A percentile compares a stretch with the other conserved stretches of the same genome.
phyloP scores from a whole-genome alignment of 2,888 invertebrate genomes.

The Lottia scabra region DNA sequence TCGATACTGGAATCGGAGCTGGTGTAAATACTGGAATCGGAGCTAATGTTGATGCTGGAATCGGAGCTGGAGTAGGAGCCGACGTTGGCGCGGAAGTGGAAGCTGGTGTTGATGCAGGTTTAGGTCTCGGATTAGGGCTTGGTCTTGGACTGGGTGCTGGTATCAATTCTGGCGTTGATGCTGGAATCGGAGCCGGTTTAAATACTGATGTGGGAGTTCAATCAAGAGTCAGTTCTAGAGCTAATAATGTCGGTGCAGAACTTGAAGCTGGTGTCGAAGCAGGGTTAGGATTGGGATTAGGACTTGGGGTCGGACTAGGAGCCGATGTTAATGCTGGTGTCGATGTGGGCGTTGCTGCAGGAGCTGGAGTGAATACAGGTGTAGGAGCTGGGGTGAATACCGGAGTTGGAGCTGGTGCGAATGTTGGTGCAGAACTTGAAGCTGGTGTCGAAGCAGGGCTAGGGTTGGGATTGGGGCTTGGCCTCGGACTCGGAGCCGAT shows the following conservation, averaged over 20 bases:
- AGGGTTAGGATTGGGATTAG: slow-evolving; percentile 4
- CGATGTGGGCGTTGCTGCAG: neutral
- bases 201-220: neutral
- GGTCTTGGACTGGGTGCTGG: no score
- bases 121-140: no score
- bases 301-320: slow-evolving; percentile 6
- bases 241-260: slow-evolving; percentile 17
- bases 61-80: no score
- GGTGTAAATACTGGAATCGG: no score
- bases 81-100: no score
- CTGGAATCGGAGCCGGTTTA: neutral
- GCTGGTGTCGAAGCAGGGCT: slow-evolving; percentile 6
- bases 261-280: slow-evolving; percentile 9
- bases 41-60: no score
- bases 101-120: no score
- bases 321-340: neutral
- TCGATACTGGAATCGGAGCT: no score
- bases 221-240: neutral
- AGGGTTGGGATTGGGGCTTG: slow-evolving; percentile 11
- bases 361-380: neutral
- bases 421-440: slow-evolving; percentile 2
- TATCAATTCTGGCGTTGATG: no score
- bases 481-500: neutral
- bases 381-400: neutral
- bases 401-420: no score